These are phyloP conservation scores for Ctenopoma kingsleyae DNA, from an alignment of 2,797 vertebrate species.

Conservation along the genomic window DNA sequence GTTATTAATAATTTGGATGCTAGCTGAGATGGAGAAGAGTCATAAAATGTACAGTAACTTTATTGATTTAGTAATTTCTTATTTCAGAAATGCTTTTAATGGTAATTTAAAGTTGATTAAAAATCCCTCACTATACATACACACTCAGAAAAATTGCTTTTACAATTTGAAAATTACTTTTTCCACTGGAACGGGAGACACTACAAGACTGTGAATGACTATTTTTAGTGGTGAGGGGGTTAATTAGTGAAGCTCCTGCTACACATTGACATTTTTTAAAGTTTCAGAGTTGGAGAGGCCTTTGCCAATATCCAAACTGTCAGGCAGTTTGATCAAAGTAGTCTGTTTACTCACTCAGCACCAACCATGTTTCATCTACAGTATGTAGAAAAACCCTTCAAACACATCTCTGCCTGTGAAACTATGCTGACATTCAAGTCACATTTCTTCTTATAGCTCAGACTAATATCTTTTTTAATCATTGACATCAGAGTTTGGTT, in stretches of 20 bases:
- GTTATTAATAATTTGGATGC: background rate
- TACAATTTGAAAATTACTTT: background rate
- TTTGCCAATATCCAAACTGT: conserved; percentile 25
- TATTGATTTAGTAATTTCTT: background rate
- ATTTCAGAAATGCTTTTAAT: background rate
- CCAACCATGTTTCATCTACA: conserved; percentile 13
- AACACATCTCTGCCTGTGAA: conserved; percentile 19
- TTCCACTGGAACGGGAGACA: background rate
- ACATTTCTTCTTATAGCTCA: conserved; percentile 24
- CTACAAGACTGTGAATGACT: background rate
- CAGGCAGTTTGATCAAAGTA: conserved; percentile 49
- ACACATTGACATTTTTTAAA: conserved; percentile 11
- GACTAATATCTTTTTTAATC: conserved; percentile 3
- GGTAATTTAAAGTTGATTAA: background rate
- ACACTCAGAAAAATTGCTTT: background rate
- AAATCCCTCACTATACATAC: background rate
- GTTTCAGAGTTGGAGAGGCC: background rate
- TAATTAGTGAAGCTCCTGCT: conserved; percentile 10
- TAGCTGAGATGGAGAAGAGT: background rate
- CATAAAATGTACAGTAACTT: background rate
- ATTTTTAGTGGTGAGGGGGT: background rate
- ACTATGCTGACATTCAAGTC: conserved; percentile 15
- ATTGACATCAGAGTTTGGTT: conserved; percentile 29
- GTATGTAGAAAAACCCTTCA: conserved; percentile 30
- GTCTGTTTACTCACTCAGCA: conserved; percentile 20